Evolutionary conservation across 2,113 vertebrate genomes (phyloP).

Genomic region (Tetrax tetrax): DNA sequence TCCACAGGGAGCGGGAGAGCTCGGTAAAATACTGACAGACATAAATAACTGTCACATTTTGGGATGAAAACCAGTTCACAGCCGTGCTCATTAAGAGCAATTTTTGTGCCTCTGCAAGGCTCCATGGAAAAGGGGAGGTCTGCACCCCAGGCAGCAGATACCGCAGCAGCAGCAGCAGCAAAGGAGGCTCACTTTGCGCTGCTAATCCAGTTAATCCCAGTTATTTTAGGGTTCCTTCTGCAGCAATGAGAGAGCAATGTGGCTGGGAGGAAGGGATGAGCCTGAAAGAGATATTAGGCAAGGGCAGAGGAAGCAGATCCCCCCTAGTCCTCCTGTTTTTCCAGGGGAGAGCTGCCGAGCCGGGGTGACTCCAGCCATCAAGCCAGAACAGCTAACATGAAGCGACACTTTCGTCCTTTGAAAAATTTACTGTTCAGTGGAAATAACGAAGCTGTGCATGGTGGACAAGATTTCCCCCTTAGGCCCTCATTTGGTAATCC

Average conservation of each 20-base stretch:
- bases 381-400: neutral
- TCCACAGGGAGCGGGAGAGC: neutral
- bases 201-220: constrained; percentile 13
- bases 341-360: neutral
- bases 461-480: neutral
- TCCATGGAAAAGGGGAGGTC: constrained; percentile 12
- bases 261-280: neutral
- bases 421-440: neutral
- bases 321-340: neutral
- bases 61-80: constrained; percentile 47
- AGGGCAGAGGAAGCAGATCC: constrained; percentile 2
- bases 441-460: neutral
- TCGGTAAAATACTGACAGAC: constrained; percentile 24
- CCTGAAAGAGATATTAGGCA: neutral
- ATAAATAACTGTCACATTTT: constrained; percentile 56
- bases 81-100: constrained; percentile 25
- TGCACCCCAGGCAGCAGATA: constrained; percentile 30
- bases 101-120: constrained; percentile 31
- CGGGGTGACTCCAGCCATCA: neutral
- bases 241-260: neutral
- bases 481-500: neutral
- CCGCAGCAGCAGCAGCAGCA: neutral
- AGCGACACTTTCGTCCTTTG: neutral
- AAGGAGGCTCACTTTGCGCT: neutral
- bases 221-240: constrained; percentile 32